A percentile compares a stretch with the other conserved stretches of the same genome.
Conservation (phyloP, 2,797 vertebrate species). For the Peromyscus nudipes region DNA sequence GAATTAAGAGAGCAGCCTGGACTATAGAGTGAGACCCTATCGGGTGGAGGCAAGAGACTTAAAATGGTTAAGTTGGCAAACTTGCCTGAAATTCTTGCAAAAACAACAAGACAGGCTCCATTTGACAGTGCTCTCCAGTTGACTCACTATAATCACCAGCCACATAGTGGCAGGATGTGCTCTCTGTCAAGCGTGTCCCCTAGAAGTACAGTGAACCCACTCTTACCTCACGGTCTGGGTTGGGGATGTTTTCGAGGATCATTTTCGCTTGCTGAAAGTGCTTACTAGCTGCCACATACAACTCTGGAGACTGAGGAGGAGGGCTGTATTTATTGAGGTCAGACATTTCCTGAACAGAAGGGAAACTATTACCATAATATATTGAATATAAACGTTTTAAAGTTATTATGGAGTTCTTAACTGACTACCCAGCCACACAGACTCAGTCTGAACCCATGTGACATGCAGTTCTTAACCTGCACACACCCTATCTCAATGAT, state of each 20-base stretch:
- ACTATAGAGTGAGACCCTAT: neutral
- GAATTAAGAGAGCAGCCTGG: neutral
- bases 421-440: neutral
- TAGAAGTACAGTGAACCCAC: neutral
- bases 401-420: slow-evolving; percentile 45
- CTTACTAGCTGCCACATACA: slow-evolving; percentile 98
- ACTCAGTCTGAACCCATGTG: neutral
- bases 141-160: neutral
- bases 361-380: slow-evolving; percentile 63
- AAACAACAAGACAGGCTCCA: slow-evolving; percentile 1
- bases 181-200: neutral
- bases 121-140: slow-evolving; percentile 2
- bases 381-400: slow-evolving; percentile 42
- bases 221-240: slow-evolving; percentile 96
- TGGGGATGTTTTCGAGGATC: slow-evolving; percentile 97
- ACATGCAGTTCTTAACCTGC: neutral
- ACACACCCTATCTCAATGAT: neutral
- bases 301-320: slow-evolving; percentile 96
- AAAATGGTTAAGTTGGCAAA: neutral
- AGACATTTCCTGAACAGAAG: slow-evolving; percentile 95
- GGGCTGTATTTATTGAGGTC: slow-evolving; percentile 99
- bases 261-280: slow-evolving; percentile 99
- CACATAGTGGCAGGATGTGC: neutral
- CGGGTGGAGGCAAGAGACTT: neutral
- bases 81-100: slow-evolving; percentile 44